Conservation (phyloP, 2,113 vertebrate species). For the Oryzias javanicus region DNA sequence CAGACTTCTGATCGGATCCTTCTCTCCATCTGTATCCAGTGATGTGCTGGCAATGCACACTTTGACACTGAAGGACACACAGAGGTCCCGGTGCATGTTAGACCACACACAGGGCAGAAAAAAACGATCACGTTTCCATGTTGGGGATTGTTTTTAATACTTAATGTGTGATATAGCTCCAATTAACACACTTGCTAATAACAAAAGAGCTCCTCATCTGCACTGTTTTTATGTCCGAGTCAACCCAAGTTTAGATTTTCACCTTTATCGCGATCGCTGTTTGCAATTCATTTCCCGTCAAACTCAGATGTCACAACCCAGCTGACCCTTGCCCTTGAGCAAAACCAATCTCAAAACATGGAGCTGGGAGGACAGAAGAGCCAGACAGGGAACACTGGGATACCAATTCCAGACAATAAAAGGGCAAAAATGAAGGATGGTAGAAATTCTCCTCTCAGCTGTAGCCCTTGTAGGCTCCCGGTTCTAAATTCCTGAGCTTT, state of each 20-base stretch:
- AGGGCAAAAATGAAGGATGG: slow-evolving; percentile 69
- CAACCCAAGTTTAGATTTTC: slow-evolving; percentile 38
- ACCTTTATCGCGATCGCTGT: slow-evolving; percentile 51
- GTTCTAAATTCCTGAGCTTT: slow-evolving; percentile 80
- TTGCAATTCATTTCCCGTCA: slow-evolving; percentile 70
- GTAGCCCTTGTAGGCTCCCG: slow-evolving; percentile 78
- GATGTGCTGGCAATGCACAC: neutral
- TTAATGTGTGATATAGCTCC: neutral
- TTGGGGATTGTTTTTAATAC: slow-evolving; percentile 19
- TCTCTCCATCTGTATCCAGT: slow-evolving; percentile 23
- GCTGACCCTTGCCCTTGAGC: slow-evolving; percentile 61
- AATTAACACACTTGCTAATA: slow-evolving; percentile 31
- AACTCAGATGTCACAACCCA: slow-evolving; percentile 57
- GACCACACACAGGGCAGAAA: slow-evolving; percentile 8
- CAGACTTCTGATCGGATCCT: slow-evolving; percentile 36
- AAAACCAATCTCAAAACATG: slow-evolving; percentile 68
- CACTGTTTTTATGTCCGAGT: slow-evolving; percentile 43
- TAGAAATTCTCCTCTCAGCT: slow-evolving; percentile 81
- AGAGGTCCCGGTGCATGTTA: neutral
- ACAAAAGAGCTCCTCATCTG: slow-evolving; percentile 34
- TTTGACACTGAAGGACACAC: neutral
- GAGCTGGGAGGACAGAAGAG: slow-evolving; percentile 79
- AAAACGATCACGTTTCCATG: neutral
- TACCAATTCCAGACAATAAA: slow-evolving; percentile 73
- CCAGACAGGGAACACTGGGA: slow-evolving; percentile 77